phyloP scores from a whole-genome alignment of 2,797 vertebrate species.

The Babyrousa celebensis region DNA sequence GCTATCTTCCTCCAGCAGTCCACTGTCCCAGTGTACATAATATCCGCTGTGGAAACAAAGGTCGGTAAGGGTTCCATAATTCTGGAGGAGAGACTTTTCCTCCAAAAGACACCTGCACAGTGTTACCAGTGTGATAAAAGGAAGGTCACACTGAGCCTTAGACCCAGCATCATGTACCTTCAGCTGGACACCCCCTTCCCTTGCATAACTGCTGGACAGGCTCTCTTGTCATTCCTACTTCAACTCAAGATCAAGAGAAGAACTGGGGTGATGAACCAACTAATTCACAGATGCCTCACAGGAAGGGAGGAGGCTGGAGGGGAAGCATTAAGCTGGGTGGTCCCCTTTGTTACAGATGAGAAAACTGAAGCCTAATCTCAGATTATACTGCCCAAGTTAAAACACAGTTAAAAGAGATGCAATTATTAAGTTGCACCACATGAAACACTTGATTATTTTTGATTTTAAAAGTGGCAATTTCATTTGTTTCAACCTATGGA shows the following conservation, averaged over 20 bases:
- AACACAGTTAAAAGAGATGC: neutral
- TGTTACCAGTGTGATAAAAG: neutral
- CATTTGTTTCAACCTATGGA: neutral
- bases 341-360: neutral
- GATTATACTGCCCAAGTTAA: neutral
- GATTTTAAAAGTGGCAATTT: conserved; percentile 18
- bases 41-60: conserved; percentile 95
- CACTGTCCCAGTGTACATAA: conserved; percentile 99
- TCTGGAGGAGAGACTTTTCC: neutral
- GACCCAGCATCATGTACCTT: neutral
- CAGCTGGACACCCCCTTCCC: neutral
- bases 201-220: neutral
- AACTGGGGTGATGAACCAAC: neutral
- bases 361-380: neutral
- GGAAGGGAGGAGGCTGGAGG: neutral
- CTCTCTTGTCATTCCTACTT: neutral
- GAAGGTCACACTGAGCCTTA: neutral
- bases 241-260: neutral
- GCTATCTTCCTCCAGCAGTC: conserved; percentile 99
- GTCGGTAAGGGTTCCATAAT: neutral
- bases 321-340: rapidly evolving
- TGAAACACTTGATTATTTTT: neutral
- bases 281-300: neutral
- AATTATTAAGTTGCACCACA: neutral
- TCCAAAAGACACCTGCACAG: neutral